Evolutionary conservation across 2,113 vertebrate genomes (phyloP).

Genomic region (Lagopus leucura): DNA sequence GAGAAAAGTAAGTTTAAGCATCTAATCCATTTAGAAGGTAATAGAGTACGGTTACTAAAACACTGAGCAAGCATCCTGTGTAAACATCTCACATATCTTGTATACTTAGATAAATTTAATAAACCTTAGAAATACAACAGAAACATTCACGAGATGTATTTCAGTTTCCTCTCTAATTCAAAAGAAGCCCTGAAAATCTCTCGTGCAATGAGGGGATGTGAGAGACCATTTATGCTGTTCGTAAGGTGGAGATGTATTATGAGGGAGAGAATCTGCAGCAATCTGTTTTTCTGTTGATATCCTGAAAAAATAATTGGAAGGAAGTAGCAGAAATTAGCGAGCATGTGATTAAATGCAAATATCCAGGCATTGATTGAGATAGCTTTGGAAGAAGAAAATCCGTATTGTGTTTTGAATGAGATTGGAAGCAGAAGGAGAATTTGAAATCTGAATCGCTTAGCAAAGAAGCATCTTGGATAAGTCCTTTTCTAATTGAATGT

Average conservation of each 20-base stretch:
- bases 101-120: constrained; percentile 23
- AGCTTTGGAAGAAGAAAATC: background rate
- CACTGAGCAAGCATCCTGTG: constrained; percentile 38
- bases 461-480: constrained; percentile 6
- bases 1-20: background rate
- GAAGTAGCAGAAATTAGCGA: background rate
- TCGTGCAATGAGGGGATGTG: background rate
- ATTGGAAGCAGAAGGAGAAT: background rate
- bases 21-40: constrained; percentile 47
- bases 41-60: constrained; percentile 39
- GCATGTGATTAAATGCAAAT: background rate
- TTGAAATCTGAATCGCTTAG: constrained; percentile 11
- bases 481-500: constrained; percentile 38
- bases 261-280: background rate
- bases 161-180: constrained; percentile 14
- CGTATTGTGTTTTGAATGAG: background rate
- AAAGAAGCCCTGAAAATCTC: background rate
- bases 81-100: background rate
- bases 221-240: background rate
- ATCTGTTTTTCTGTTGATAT: background rate
- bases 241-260: background rate
- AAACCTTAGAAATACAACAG: background rate
- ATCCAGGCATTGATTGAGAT: background rate
- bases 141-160: constrained; percentile 32
- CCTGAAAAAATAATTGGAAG: background rate